Evolutionary conservation across 37 sponge, comb jelly and placozoan species (phyloP).

Genomic region (Aphrocallistes beatrix): DNA sequence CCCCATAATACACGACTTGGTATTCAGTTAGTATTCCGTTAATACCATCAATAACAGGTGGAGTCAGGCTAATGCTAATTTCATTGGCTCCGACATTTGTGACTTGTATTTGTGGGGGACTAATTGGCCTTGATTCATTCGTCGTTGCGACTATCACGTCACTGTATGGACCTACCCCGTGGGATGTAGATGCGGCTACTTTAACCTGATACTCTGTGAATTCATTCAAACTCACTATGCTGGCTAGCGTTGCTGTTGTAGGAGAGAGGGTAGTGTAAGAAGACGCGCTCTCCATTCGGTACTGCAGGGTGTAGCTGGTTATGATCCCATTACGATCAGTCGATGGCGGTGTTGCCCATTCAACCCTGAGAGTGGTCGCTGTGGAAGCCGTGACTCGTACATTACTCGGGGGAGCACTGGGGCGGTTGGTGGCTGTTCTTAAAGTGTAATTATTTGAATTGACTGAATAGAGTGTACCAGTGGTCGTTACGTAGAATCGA

Average conservation of each 20-base stretch:
- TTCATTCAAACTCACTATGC: background rate
- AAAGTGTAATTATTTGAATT: background rate
- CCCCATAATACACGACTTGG: background rate
- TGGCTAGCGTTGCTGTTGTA: background rate
- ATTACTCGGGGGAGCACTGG: background rate
- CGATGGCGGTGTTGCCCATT: background rate
- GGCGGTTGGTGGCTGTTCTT: background rate
- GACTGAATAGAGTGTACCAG: background rate
- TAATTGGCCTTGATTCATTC: background rate
- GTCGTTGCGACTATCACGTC: background rate
- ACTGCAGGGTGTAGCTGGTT: background rate
- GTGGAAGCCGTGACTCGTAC: background rate
- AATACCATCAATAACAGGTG: background rate
- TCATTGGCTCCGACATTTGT: background rate
- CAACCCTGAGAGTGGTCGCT: background rate
- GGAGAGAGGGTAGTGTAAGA: background rate
- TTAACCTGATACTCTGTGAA: conserved; percentile 4
- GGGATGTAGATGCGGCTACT: background rate
- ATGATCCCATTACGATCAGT: background rate
- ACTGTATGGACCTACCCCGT: background rate
- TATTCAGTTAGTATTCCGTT: background rate
- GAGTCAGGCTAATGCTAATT: background rate
- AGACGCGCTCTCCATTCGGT: background rate
- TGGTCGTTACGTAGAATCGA: background rate
- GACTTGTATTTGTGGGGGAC: background rate